A percentile compares a stretch with the other conserved stretches of the same genome.
These are phyloP conservation scores for Pyralis farinalis DNA, from an alignment of 2,888 invertebrate species.

Conservation along the genomic window DNA sequence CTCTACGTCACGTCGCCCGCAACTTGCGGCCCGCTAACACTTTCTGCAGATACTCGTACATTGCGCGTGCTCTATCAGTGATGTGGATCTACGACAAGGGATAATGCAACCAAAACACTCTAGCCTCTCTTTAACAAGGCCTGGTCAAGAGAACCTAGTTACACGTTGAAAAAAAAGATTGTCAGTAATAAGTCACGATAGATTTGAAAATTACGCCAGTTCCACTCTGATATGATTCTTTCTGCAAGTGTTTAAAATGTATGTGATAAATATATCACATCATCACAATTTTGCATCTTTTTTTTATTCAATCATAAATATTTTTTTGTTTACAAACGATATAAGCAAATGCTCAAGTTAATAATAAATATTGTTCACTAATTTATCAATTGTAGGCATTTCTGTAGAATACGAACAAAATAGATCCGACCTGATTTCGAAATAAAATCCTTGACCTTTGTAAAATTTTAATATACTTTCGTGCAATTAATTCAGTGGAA, in stretches of 20 bases:
- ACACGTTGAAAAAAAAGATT: too few species aligned
- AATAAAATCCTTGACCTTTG: constrained; percentile 16
- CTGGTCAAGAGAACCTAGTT: neutral
- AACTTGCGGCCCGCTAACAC: constrained; percentile 19
- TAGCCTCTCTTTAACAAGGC: neutral
- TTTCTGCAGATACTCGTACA: constrained; percentile 31
- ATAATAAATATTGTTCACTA: too few species aligned
- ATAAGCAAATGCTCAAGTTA: too few species aligned
- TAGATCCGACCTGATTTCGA: constrained; percentile 4
- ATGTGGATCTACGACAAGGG: constrained; percentile 5
- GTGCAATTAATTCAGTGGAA: constrained; percentile 16
- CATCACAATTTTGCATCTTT: too few species aligned
- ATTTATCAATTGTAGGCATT: too few species aligned
- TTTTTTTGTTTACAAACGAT: too few species aligned
- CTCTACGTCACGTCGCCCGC: constrained; percentile 34
- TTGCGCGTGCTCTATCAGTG: constrained; percentile 19
- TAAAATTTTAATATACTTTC: constrained; percentile 14
- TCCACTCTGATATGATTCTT: too few species aligned
- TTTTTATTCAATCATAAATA: too few species aligned
- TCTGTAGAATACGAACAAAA: neutral
- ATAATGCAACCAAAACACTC: constrained; percentile 1
- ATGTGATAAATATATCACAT: too few species aligned
- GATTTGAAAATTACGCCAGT: too few species aligned
- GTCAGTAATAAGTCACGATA: too few species aligned
- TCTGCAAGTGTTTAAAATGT: too few species aligned